These are phyloP conservation scores for Fragum whitleyi DNA, from an alignment of 2,888 invertebrate genomes.

Conservation along the genomic window DNA sequence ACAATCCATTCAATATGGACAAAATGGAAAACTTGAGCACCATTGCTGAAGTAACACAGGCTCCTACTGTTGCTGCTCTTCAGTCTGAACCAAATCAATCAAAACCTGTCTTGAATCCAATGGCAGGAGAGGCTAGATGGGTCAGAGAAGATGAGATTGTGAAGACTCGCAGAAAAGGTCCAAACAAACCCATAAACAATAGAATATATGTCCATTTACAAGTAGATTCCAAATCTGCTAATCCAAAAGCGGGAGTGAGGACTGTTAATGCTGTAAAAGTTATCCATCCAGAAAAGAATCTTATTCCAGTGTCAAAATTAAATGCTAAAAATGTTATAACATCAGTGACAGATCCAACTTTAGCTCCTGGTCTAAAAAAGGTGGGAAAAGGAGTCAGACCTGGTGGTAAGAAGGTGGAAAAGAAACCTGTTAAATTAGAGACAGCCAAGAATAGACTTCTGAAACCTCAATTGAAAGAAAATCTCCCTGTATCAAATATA, in stretches of 20 bases:
- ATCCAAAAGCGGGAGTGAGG: not conserved
- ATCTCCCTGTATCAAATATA: conserved; percentile 31
- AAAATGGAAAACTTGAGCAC: conserved; percentile 15
- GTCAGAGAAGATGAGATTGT: conserved; percentile 40
- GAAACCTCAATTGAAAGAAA: conserved; percentile 32
- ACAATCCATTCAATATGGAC: conserved; percentile 33
- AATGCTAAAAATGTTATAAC: conserved; percentile 45
- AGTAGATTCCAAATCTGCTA: conserved; percentile 17
- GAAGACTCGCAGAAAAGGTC: not conserved
- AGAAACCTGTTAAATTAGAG: conserved; percentile 17
- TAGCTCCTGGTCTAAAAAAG: conserved; percentile 30
- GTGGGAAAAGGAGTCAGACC: conserved; percentile 34
- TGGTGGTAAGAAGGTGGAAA: conserved; percentile 29
- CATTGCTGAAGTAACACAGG: not conserved
- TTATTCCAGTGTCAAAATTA: conserved; percentile 42
- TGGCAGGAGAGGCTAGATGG: conserved; percentile 51
- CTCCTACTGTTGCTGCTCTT: not conserved
- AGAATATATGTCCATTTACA: conserved; percentile 62
- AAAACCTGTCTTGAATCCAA: not conserved
- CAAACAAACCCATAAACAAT: conserved; percentile 25
- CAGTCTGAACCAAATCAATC: not conserved
- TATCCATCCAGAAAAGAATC: conserved; percentile 57
- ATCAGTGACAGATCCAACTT: conserved; percentile 48
- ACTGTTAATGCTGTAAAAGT: conserved; percentile 19
- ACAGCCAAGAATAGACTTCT: conserved; percentile 12